Evolutionary conservation across 2,113 vertebrate species (phyloP).

Genomic region (Dissostichus mawsoni): DNA sequence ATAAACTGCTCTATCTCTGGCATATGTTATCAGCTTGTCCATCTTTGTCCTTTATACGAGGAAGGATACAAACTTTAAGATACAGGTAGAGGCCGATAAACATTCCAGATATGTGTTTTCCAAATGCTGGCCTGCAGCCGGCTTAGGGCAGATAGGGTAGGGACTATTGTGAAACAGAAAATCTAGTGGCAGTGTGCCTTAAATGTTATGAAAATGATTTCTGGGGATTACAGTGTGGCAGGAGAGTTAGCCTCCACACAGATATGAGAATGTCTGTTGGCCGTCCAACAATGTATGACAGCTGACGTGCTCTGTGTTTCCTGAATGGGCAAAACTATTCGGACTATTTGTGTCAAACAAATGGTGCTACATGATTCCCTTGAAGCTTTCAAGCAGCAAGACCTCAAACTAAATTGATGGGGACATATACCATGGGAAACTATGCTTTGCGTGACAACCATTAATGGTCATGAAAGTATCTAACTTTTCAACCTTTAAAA

Average conservation of each 20-base stretch:
- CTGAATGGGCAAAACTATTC: slow-evolving; percentile 48
- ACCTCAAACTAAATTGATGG: not conserved
- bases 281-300: slow-evolving; percentile 49
- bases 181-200: slow-evolving; percentile 31
- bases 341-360: slow-evolving; percentile 51
- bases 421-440: not conserved
- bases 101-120: not conserved
- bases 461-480: not conserved
- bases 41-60: slow-evolving; percentile 8
- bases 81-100: not conserved
- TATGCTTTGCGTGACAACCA: not conserved
- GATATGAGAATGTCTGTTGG: slow-evolving; percentile 23
- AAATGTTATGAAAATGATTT: slow-evolving; percentile 37
- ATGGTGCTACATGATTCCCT: not conserved
- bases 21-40: slow-evolving; percentile 6
- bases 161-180: slow-evolving; percentile 13
- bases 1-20: slow-evolving; percentile 5
- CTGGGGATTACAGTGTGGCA: slow-evolving; percentile 25
- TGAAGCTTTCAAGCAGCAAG: not conserved
- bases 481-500: not conserved
- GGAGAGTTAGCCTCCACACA: slow-evolving; percentile 14
- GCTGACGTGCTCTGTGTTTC: slow-evolving; percentile 31
- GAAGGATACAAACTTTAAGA: not conserved
- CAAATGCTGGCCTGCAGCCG: not conserved
- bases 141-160: slow-evolving; percentile 9